Evolutionary conservation across 2,113 vertebrate genomes (phyloP).

Genomic region (Stegostoma tigrinum): DNA sequence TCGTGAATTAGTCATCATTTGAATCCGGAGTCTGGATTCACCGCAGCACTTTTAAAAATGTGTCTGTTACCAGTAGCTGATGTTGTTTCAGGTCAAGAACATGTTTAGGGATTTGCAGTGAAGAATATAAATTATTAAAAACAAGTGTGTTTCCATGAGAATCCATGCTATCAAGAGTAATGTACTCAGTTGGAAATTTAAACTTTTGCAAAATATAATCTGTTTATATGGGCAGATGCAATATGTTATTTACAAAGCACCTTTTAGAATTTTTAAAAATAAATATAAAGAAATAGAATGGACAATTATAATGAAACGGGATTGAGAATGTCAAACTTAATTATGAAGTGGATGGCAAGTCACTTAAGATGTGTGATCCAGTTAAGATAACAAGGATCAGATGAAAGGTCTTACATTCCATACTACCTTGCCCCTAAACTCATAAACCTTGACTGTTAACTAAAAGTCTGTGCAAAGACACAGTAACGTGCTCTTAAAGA

Average conservation of each 20-base stretch:
- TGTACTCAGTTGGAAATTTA: background rate
- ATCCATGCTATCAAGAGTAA: background rate
- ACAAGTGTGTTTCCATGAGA: background rate
- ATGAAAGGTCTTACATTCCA: background rate
- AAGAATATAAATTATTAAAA: background rate
- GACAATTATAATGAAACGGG: background rate
- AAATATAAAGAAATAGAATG: background rate
- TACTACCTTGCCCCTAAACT: background rate
- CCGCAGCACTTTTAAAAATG: background rate
- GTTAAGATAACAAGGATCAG: background rate
- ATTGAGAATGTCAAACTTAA: background rate
- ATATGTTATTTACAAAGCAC: background rate
- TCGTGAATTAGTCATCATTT: background rate
- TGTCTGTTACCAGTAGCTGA: background rate
- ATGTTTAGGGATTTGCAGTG: background rate
- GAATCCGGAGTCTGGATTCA: background rate
- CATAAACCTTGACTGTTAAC: background rate
- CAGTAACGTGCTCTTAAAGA: background rate
- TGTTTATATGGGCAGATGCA: background rate
- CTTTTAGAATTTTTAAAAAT: background rate
- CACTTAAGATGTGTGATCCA: background rate
- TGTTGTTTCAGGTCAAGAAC: background rate
- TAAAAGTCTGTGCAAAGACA: background rate
- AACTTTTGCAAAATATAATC: background rate
- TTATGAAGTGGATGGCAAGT: background rate